Percentiles rank a stretch among this genome's conserved stretches.
phyloP scores from a whole-genome alignment of 2,797 vertebrate species.

The Betta splendens region DNA sequence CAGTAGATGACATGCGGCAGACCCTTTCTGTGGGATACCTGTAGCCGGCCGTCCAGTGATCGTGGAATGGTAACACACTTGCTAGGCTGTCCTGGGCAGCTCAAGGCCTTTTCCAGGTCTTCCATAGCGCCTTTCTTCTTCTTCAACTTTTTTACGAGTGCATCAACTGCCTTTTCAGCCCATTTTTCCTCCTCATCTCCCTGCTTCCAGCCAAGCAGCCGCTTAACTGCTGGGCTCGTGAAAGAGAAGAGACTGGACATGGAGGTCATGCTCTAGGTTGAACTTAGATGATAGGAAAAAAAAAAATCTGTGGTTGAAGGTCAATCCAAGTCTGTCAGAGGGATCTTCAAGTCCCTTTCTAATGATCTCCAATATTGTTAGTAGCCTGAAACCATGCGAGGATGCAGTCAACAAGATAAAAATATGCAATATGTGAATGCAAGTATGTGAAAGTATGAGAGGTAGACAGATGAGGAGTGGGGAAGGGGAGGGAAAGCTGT shows the following conservation, averaged over 20 bases:
- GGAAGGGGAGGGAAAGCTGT: slow-evolving; percentile 66
- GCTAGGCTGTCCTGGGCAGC: slow-evolving; percentile 95
- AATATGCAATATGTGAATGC: slow-evolving; percentile 16
- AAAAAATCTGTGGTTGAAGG: slow-evolving; percentile 21
- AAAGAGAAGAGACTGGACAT: slow-evolving; percentile 99
- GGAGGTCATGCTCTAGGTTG: slow-evolving; percentile 86
- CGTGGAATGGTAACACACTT: slow-evolving; percentile 97
- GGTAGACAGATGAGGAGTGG: slow-evolving; percentile 55
- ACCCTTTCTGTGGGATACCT: slow-evolving; percentile 96
- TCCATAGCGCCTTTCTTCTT: slow-evolving; percentile 99
- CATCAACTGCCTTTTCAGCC: slow-evolving; percentile 98
- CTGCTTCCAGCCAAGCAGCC: slow-evolving; percentile 98
- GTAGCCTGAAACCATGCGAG: slow-evolving; percentile 17
- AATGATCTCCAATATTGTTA: slow-evolving; percentile 7
- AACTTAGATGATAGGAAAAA: slow-evolving; percentile 30
- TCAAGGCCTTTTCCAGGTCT: slow-evolving; percentile 96
- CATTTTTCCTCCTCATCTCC: slow-evolving; percentile 99
- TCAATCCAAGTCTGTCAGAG: slow-evolving; percentile 21
- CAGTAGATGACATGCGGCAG: slow-evolving; percentile 98
- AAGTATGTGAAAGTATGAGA: slow-evolving; percentile 26
- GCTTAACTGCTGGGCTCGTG: slow-evolving; percentile 97
- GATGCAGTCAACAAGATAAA: slow-evolving; percentile 23
- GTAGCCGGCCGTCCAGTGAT: slow-evolving; percentile 93
- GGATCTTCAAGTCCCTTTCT: slow-evolving; percentile 3
- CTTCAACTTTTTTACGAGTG: slow-evolving; percentile 97